Evolutionary conservation across 1,140 invertebrate species (phyloP).

Genomic region (Agrilus planipennis): DNA sequence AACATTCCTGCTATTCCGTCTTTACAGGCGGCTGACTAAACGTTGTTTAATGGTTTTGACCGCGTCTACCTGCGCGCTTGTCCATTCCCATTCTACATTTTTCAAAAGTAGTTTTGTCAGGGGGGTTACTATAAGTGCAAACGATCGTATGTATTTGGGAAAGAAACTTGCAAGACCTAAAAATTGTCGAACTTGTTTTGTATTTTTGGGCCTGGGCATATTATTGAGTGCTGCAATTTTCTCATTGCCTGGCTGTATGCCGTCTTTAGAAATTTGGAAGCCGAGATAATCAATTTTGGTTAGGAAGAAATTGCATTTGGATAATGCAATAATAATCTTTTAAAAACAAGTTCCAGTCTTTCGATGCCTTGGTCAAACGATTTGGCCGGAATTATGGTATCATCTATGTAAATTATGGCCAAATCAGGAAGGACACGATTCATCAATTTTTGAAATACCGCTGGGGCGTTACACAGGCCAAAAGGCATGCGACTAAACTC

Average conservation of each 20-base stretch:
- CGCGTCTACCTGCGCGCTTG: constrained; percentile 4
- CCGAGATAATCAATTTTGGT: background rate
- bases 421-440: too few species aligned
- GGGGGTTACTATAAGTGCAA: constrained; percentile 19
- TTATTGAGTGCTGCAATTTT: constrained; percentile 3
- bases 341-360: too few species aligned
- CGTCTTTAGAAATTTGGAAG: background rate
- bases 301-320: too few species aligned
- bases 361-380: too few species aligned
- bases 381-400: too few species aligned
- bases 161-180: constrained; percentile 17
- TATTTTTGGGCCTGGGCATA: background rate
- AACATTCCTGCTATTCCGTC: constrained; percentile 27
- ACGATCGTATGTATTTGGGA: constrained; percentile 26
- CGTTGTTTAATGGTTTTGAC: constrained; percentile 4
- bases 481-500: constrained; percentile 34
- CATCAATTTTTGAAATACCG: constrained; percentile 8
- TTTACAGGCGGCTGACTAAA: constrained; percentile 19
- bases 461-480: constrained; percentile 32
- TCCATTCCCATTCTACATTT: constrained; percentile 16
- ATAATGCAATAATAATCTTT: too few species aligned
- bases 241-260: background rate
- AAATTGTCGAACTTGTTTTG: constrained; percentile 2
- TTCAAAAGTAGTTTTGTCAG: constrained; percentile 23
- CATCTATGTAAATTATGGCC: too few species aligned